phyloP scores from a whole-genome alignment of 92 coral and sea anemone species.

The Palythoa caribaeorum region DNA sequence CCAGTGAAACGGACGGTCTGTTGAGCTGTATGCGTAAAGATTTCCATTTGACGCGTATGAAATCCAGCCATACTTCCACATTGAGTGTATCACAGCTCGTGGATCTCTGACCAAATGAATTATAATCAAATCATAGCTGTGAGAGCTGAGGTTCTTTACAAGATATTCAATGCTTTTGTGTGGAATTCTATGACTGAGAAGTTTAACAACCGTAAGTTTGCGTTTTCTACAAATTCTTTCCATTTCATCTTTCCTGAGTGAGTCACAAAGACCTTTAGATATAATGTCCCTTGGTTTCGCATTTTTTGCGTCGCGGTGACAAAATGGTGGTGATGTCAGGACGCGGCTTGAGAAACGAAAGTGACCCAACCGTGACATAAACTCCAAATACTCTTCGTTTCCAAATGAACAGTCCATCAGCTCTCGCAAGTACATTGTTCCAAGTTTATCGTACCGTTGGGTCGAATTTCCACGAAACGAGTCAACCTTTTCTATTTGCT shows the following conservation, averaged over 20 bases:
- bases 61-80: slow-evolving; percentile 40
- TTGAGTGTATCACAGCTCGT: slow-evolving; percentile 29
- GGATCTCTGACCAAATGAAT: slow-evolving; percentile 45
- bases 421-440: background rate
- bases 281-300: background rate
- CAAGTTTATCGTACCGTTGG: background rate
- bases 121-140: background rate
- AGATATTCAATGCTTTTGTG: background rate
- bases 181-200: slow-evolving; percentile 41
- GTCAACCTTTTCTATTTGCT: slow-evolving; percentile 22
- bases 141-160: slow-evolving; percentile 19
- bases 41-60: background rate
- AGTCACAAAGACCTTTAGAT: slow-evolving; percentile 22
- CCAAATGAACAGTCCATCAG: slow-evolving; percentile 29
- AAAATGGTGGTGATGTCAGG: slow-evolving; percentile 31
- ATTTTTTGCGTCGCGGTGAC: background rate
- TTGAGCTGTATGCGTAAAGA: background rate
- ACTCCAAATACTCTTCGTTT: slow-evolving; percentile 26
- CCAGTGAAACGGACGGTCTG: slow-evolving; percentile 25
- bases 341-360: slow-evolving; percentile 41
- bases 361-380: slow-evolving; percentile 30
- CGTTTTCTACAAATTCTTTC: slow-evolving; percentile 23
- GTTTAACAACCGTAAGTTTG: slow-evolving; percentile 31
- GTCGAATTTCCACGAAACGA: slow-evolving; percentile 27
- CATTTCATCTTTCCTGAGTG: slow-evolving; percentile 8